phyloP scores from a whole-genome alignment of 2,113 vertebrate genomes.

The Crocuta crocuta region DNA sequence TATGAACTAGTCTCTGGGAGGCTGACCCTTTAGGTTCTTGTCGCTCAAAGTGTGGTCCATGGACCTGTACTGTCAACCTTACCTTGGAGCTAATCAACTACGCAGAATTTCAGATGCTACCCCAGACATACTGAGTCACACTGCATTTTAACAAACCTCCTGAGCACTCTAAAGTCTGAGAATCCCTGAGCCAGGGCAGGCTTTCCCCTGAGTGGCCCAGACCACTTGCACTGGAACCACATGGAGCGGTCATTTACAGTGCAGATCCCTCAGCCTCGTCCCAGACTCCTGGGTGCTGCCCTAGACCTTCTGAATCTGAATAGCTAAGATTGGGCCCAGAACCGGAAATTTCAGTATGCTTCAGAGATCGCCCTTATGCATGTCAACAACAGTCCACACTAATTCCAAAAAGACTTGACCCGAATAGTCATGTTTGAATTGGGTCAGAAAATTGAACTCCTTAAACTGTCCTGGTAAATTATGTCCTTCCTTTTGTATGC shows the following conservation, averaged over 20 bases:
- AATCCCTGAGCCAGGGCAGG: neutral
- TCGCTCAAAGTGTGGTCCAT: neutral
- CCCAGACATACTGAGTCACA: neutral
- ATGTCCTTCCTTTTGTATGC: neutral
- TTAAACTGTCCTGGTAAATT: constrained; percentile 1
- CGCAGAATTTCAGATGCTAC: neutral
- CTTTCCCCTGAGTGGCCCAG: neutral
- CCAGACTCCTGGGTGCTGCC: neutral
- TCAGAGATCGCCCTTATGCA: neutral
- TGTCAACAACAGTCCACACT: neutral
- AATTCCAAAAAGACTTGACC: neutral
- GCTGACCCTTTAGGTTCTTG: neutral
- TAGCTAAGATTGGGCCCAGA: neutral
- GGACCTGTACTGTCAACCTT: neutral
- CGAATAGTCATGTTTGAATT: neutral
- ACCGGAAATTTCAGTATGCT: constrained; percentile 7
- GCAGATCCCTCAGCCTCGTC: neutral
- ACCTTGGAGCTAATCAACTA: neutral
- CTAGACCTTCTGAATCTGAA: neutral
- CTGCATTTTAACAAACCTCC: neutral
- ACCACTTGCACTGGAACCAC: neutral
- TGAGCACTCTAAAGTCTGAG: neutral
- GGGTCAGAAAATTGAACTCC: constrained; percentile 25
- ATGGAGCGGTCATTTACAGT: neutral
- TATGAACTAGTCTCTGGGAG: neutral